phyloP scores from a whole-genome alignment of 1,140 invertebrate species.

The Caenorhabditis brenneri region DNA sequence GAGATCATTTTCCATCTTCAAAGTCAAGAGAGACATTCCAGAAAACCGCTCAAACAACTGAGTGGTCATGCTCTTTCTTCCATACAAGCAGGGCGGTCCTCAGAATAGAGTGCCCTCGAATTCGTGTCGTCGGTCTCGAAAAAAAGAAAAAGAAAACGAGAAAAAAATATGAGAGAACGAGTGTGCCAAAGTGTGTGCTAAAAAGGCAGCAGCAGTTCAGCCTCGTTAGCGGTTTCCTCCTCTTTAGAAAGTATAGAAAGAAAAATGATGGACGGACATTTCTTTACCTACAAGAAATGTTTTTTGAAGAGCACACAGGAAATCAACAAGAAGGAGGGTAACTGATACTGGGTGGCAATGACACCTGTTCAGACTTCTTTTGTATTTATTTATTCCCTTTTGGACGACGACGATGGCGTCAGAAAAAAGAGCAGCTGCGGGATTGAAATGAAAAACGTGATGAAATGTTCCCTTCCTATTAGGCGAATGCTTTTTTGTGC shows the following conservation, averaged over 20 bases:
- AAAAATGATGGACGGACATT: not conserved
- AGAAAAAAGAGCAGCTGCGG: no score
- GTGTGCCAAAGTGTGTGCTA: not conserved
- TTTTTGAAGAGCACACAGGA: not conserved
- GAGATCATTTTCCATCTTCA: not conserved
- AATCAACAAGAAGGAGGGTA: not conserved
- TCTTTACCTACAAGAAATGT: not conserved
- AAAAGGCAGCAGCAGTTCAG: not conserved
- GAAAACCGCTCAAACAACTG: not conserved
- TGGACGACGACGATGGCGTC: no score
- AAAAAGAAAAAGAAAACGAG: not conserved
- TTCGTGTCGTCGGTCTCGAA: not conserved
- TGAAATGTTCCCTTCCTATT: no score
- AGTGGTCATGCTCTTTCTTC: not conserved
- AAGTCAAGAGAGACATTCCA: not conserved
- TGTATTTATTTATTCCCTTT: not conserved
- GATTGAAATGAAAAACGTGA: no score
- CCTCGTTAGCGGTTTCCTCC: no score
- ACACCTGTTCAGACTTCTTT: not conserved
- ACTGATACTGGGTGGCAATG: not conserved
- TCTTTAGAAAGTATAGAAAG: not conserved
- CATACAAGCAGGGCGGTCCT: not conserved
- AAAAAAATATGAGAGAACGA: constrained; percentile 21
- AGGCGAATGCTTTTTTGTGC: no score
- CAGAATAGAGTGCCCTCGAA: constrained; percentile 5